phyloP scores from a whole-genome alignment of 1,140 invertebrate species.

The Mactra quadrangularis region DNA sequence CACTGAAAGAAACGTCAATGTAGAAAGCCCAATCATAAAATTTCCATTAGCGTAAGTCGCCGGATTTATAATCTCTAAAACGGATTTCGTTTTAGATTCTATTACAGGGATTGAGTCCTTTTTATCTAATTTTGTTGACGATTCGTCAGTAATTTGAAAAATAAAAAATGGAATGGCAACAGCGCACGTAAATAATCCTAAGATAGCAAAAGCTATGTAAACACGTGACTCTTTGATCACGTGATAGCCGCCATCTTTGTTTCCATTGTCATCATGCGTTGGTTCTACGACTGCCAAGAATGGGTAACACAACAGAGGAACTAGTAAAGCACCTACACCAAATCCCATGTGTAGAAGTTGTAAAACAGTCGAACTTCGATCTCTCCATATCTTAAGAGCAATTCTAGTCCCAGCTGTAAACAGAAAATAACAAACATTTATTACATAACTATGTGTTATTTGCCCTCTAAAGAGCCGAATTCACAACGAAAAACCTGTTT shows the following conservation, averaged over 20 bases:
- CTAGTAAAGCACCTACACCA: slow-evolving; percentile 47
- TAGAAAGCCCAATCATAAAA: slow-evolving; percentile 20
- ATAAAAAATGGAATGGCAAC: slow-evolving; percentile 47
- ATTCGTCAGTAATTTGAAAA: slow-evolving; percentile 22
- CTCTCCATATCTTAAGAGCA: slow-evolving; percentile 43
- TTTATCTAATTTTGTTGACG: background rate
- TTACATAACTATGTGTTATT: too few species aligned
- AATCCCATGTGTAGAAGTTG: slow-evolving; percentile 59
- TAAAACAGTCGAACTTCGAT: slow-evolving; percentile 13
- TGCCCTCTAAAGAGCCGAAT: too few species aligned
- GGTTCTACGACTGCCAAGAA: slow-evolving; percentile 37
- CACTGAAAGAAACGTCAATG: slow-evolving; percentile 22
- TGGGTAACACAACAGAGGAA: slow-evolving; percentile 33
- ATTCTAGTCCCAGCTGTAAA: slow-evolving; percentile 49
- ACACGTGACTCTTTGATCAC: slow-evolving; percentile 52
- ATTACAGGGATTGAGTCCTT: background rate
- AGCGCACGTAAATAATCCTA: slow-evolving; percentile 26
- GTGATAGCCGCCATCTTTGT: background rate
- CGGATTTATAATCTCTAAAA: slow-evolving; percentile 48
- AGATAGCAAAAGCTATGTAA: slow-evolving; percentile 17
- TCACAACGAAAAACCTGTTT: too few species aligned
- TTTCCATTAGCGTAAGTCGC: slow-evolving; percentile 54
- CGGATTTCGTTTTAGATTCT: background rate
- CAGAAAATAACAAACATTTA: too few species aligned
- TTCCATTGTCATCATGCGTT: background rate